Evolutionary conservation across 2,888 invertebrate species (phyloP).

Genomic region (Synanthedon formicaeformis): DNA sequence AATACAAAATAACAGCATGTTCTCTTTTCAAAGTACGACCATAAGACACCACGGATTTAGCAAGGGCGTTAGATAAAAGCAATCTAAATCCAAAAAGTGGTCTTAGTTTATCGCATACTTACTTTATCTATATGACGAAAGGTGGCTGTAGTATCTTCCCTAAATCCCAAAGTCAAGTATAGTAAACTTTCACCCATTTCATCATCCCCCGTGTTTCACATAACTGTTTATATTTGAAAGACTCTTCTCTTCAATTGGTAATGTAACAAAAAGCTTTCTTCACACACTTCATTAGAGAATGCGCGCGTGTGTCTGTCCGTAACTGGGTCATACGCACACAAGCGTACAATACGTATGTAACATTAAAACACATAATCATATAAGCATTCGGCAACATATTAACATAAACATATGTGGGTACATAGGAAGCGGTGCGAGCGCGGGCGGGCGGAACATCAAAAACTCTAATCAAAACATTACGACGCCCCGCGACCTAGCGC

Average conservation of each 20-base stretch:
- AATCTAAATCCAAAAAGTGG: no score
- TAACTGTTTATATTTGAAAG: no score
- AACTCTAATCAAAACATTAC: conserved; percentile 56
- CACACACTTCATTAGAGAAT: not conserved
- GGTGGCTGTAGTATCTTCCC: no score
- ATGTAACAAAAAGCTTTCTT: not conserved
- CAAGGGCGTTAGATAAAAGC: no score
- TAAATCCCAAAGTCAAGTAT: no score
- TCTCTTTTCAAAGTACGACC: no score
- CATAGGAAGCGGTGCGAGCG: not conserved
- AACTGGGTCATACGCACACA: not conserved
- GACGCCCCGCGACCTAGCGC: conserved; percentile 14
- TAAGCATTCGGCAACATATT: not conserved
- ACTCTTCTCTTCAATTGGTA: not conserved
- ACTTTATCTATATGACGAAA: no score
- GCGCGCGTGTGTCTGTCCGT: not conserved
- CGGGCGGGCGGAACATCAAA: conserved; percentile 32
- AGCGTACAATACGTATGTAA: not conserved
- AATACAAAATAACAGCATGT: no score
- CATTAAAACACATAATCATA: not conserved
- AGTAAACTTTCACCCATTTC: no score
- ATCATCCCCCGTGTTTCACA: no score
- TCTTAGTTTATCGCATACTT: no score
- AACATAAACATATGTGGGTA: not conserved
- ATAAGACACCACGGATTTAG: no score